Base-by-base conservation (phyloP, 2,888 invertebrate genomes). In the Mimas tiliae region DNA sequence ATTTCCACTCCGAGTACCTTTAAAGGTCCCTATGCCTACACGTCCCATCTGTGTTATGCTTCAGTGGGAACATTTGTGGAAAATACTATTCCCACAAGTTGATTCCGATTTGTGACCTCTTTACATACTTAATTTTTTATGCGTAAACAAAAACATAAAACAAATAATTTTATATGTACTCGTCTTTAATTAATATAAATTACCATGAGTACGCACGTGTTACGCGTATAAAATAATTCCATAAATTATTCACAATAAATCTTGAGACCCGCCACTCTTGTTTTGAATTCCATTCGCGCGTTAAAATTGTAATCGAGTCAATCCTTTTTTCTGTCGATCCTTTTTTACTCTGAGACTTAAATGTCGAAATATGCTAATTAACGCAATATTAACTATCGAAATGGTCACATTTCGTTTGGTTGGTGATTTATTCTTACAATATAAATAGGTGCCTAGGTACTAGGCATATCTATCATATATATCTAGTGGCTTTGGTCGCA, bases 171-270 rank as follows among this genome's bases (percentile, higher is more conserved):
- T 58, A 19, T 58, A 19, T 58, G 38, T 12, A 58, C 16, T 58
- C 19, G 38, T n/a, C 8, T 1, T 4, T 34, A 55, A 38, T 55
- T 55, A 55, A 55, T 55, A 27, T n/a, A 16, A 38, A 72, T 71
- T 42, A 65, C 68, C 68, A 77, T 73, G 71, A 74, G 65, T 69
- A 6, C 42, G 58, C 68, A 80, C 78, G 75, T 75, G 71, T 65
- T 52, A 16, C 19, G 77, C 65, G 71, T 81, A 73, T 65, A 67
- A 75, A 80, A 74, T 52, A 45, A 66, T 50, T 7, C 53, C 7
- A 14, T 33, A 34, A 34, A 53, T 53, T 53, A 58, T 42, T 21
- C 38, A 38, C 38, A 38, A 58, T 58, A 38, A 58, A 58, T 58
- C 42, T 58, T 42, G 19, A 6, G 58, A 38, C 11, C 58, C 19